A percentile compares a stretch with the other conserved stretches of the same genome.
Conservation (phyloP, 35 echinoderm and acorn worm genomes). For the Eucidaris tribuloides region DNA sequence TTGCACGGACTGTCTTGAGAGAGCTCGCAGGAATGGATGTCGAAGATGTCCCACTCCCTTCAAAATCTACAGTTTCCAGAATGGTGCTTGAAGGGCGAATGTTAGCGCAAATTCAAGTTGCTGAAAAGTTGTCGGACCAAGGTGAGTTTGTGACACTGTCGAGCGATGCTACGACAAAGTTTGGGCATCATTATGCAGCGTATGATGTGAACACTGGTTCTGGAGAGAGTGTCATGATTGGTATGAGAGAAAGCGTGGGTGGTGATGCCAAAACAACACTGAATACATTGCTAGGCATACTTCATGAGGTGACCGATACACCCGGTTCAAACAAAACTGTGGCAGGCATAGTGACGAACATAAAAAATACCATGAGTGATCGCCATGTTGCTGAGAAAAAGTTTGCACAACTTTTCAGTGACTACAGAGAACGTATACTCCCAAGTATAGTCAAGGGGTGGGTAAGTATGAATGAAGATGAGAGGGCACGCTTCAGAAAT, state of each 20-base stretch:
- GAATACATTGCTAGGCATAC: not conserved
- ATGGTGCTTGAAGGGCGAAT: conserved; percentile 25
- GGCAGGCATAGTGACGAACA: conserved; percentile 12
- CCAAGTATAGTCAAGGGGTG: conserved; percentile 23
- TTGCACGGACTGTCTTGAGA: conserved; percentile 6
- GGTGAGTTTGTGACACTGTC: not conserved
- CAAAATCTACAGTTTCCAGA: not conserved
- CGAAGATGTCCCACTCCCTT: not conserved
- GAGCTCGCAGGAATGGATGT: not conserved
- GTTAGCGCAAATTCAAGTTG: not conserved
- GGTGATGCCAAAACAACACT: not conserved
- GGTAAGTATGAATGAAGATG: conserved; percentile 30
- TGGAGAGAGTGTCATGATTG: conserved; percentile 15
- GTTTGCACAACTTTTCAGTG: conserved; percentile 7
- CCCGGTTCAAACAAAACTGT: not conserved
- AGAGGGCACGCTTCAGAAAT: conserved; percentile 3
- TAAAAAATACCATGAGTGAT: conserved; percentile 62
- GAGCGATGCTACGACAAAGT: conserved; percentile 63
- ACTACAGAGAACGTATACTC: conserved; percentile 33
- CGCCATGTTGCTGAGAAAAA: conserved; percentile 41
- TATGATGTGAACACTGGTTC: conserved; percentile 29
- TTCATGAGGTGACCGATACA: not conserved
- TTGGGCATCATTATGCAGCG: conserved; percentile 26
- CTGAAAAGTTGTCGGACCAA: not conserved
- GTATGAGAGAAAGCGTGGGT: conserved; percentile 22